Base-by-base conservation (phyloP, 2,888 invertebrate species). In the Enchytraeus crypticus region DNA sequence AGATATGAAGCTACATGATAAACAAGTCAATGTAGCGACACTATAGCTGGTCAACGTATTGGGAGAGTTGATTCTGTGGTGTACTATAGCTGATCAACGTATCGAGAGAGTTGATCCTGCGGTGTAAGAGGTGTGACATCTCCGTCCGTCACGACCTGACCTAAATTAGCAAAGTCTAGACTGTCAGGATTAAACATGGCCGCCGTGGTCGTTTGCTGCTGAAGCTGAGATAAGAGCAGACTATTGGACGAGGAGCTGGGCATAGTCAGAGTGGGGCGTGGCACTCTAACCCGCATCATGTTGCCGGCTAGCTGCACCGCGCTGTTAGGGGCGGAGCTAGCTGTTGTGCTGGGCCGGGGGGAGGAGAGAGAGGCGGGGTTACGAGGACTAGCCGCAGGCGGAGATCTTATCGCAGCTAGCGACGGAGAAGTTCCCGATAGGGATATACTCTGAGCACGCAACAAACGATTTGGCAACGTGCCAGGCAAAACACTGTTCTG, bases 101-200 rank as follows among this genome's bases (percentile, higher is more conserved):
- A 92, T 83, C 92, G 92, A 74, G 89, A 88, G 77, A 95, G 85
- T 83, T 92, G 91, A 84, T 95, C 93, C 82, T 90, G 90, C 76
- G 90, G 89, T 73, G 90, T 90, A 84, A 91, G 85, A 64, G 87
- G 88, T 86, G 90, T 88, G 77, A 89, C 82, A 68, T 80, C 79
- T 68, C 79, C 79, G 38, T 68, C 38, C 51, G 34, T 45, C 55
- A 54, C 38, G 27, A 34, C 27, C 23, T 54, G 55, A 14, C 55
- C 43, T n/a, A 54, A 38, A 34, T 34, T 26, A 23, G 55, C 33
- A 27, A 54, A 34, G 55, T 54, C 55, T 5, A 54, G 55, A 27
- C 33, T 26, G 33, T 27, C 27, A 23, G 55, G 23, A 27, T 54
- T 33, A 5, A 34, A 32, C 38, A 38, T 2, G 27, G 55, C 8